Base-by-base conservation (phyloP, 2,888 invertebrate genomes). In the Pandemis heparana region DNA sequence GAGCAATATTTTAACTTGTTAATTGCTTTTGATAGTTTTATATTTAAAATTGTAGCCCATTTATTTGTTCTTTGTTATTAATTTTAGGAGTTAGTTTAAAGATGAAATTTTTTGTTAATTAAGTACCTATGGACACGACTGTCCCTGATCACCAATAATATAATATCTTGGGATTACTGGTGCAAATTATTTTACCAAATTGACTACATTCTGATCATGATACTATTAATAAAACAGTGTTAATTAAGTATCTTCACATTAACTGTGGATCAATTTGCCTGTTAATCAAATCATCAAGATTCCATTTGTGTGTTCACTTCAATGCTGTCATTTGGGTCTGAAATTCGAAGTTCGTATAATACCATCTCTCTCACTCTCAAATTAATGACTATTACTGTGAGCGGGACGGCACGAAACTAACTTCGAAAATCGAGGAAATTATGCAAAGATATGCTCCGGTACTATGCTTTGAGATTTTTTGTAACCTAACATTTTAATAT, bases 1-100 rank as follows among this genome's bases (percentile, higher is more conserved):
- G 60, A 74, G 69, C 69, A 70, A 69, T 74, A 74, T 61, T 56
- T 43, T 59, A 46, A 56, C 32, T 23, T 16, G 69, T 69, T 60
- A 32, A 63, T 43, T 46, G 46, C 14, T 63, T 56, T 46, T n/a
- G 46, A 39, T 38, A 16, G 23, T n/a, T 74, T 61, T 32, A 56
- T 23, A 56, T 1, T 23, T 56, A 4, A n/a, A 56, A 18, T 56
- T 56, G 56, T 56, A 23, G 9, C 53, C 53, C 56, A 23, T 56
- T 56, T 10, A 23, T 56, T 10, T 4, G 18, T 8, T 56, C 10
- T 18, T 9, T 12, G 23, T 18, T 16, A 2, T 9, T 16, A 53
- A 16, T 8, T 56, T 56, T 18, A 18, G 5, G 6, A 56, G 23
- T 56, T 56, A 12, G 3, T 56, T 16, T 7, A 51, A 51, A 16